Conservation (phyloP, 2,797 vertebrate genomes). For the Pipistrellus pygmaeus region DNA sequence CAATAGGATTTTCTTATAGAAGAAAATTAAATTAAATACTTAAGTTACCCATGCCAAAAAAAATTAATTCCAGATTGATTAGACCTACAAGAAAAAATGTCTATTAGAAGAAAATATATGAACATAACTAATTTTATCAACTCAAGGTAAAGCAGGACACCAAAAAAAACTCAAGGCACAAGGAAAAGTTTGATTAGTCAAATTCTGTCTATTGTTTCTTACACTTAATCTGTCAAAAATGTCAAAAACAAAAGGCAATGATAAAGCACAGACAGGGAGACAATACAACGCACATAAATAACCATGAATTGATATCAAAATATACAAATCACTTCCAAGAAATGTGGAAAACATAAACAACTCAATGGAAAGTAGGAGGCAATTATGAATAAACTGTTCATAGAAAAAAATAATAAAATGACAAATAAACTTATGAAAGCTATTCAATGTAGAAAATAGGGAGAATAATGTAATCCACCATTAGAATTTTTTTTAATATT, state of each 20-base stretch:
- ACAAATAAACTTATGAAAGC: constrained; percentile 20
- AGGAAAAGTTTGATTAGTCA: background rate
- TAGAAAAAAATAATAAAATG: background rate
- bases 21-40: constrained; percentile 31
- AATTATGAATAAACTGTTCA: background rate
- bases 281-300: background rate
- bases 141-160: background rate
- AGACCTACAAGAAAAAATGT: background rate
- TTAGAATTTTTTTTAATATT: background rate
- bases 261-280: background rate
- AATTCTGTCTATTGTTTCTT: background rate
- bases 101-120: background rate
- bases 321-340: background rate
- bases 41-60: background rate
- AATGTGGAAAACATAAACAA: background rate
- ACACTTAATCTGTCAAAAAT: background rate
- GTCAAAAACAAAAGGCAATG: background rate
- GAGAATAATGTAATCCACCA: background rate
- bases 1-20: background rate
- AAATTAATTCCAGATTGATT: background rate
- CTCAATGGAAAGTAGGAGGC: background rate
- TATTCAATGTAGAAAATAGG: background rate
- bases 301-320: background rate
- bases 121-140: background rate
- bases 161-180: background rate